A percentile compares a stretch with the other conserved stretches of the same genome.
Evolutionary conservation across 2,113 vertebrate genomes (phyloP).

Genomic region (Casuarius casuarius): DNA sequence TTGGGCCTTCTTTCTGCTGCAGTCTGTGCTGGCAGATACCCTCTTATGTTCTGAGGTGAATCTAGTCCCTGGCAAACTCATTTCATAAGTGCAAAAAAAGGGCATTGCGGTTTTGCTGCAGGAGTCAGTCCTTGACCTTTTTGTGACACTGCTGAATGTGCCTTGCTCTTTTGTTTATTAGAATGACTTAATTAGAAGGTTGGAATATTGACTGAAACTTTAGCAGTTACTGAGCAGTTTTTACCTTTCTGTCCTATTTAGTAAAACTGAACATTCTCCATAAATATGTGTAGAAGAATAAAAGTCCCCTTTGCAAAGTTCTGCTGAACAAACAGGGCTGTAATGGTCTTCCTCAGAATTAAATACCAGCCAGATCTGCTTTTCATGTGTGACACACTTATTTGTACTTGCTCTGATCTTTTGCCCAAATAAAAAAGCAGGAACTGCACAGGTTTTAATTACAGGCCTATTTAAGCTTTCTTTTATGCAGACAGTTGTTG

Average conservation of each 20-base stretch:
- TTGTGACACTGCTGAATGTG: background rate
- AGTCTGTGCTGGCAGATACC: background rate
- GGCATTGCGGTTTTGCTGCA: background rate
- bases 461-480: background rate
- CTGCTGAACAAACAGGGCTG: slow-evolving; percentile 23
- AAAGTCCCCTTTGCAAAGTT: background rate
- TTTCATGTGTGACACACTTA: slow-evolving; percentile 55
- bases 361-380: slow-evolving; percentile 47
- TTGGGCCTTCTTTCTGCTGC: background rate
- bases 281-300: background rate
- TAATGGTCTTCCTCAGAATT: slow-evolving; percentile 9
- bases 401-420: slow-evolving; percentile 66
- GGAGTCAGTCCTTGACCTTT: background rate
- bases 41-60: slow-evolving; percentile 4
- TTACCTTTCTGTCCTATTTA: background rate
- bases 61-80: background rate
- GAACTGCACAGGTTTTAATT: slow-evolving; percentile 49
- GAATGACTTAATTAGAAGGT: background rate
- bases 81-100: background rate
- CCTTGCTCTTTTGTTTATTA: background rate
- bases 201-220: background rate
- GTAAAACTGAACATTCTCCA: background rate
- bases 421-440: slow-evolving; percentile 52
- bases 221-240: background rate
- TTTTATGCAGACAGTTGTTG: slow-evolving; percentile 3